These are phyloP conservation scores for Blastobasis adustella DNA, from an alignment of 2,888 invertebrate genomes.

Conservation along the genomic window DNA sequence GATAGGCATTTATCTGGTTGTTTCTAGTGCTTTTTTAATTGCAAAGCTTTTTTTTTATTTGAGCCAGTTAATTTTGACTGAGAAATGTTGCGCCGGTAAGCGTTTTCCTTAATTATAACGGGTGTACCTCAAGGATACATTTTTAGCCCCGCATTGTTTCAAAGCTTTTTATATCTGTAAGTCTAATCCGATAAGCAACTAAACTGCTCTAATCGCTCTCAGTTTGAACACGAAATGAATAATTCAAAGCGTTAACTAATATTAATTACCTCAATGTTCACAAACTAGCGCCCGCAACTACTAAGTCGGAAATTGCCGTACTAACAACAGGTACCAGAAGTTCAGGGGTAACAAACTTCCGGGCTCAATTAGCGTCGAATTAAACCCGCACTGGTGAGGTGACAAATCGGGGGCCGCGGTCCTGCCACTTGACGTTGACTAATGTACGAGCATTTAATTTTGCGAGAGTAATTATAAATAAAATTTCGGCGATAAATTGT, in stretches of 20 bases:
- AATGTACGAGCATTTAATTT: slow-evolving; percentile 69
- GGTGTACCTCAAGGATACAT: slow-evolving; percentile 14
- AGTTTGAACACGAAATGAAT: slow-evolving; percentile 26
- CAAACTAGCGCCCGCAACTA: slow-evolving; percentile 37
- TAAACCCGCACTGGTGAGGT: slow-evolving; percentile 60
- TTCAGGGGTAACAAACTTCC: slow-evolving; percentile 55
- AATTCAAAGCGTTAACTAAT: slow-evolving; percentile 37
- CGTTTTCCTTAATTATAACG: background rate
- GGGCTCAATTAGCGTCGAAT: slow-evolving; percentile 67
- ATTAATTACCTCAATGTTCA: slow-evolving; percentile 41
- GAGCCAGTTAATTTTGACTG: background rate
- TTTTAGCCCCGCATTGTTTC: slow-evolving; percentile 11
- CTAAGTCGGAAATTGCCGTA: slow-evolving; percentile 49
- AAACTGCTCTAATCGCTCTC: slow-evolving; percentile 1
- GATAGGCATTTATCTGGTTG: slow-evolving; percentile 37
- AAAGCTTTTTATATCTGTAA: slow-evolving; percentile 11
- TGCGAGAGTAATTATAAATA: slow-evolving; percentile 72
- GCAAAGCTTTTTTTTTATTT: slow-evolving; percentile 27
- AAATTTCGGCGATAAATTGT: slow-evolving; percentile 73
- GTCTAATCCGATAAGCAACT: background rate
- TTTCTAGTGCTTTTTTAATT: slow-evolving; percentile 34
- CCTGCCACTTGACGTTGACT: slow-evolving; percentile 65
- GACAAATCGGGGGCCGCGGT: slow-evolving; percentile 69
- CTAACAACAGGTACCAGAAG: slow-evolving; percentile 50
- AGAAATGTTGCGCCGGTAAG: background rate